Percentiles rank a stretch among this genome's conserved stretches.
These are phyloP conservation scores for Romanogobio albipinnatus DNA, from an alignment of 2,113 vertebrate species.

Conservation along the genomic window DNA sequence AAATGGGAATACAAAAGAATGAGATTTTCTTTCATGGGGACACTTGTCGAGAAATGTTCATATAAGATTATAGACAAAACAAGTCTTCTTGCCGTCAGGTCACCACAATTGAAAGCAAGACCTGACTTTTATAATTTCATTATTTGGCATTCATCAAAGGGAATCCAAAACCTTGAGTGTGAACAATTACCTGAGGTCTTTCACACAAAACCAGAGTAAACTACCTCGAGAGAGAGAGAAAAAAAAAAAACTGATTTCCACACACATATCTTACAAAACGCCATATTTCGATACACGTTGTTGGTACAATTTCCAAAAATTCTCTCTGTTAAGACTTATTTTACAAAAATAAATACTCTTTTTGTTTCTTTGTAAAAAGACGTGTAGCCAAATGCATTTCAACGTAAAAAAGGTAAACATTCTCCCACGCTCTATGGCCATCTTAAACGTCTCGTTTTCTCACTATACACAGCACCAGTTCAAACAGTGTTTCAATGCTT, in stretches of 20 bases:
- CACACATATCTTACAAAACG: slow-evolving; percentile 3
- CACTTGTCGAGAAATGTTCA: background rate
- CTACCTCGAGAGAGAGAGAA: background rate
- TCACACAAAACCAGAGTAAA: slow-evolving; percentile 38
- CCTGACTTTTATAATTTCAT: background rate
- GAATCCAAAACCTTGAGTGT: slow-evolving; percentile 43
- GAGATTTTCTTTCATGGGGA: background rate
- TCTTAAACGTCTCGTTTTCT: background rate
- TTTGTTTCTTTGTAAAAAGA: slow-evolving; percentile 51
- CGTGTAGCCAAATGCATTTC: slow-evolving; percentile 40
- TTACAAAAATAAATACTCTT: slow-evolving; percentile 62
- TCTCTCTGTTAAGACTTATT: slow-evolving; percentile 30
- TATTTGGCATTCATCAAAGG: slow-evolving; percentile 50
- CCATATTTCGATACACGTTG: slow-evolving; percentile 5
- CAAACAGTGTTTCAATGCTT: slow-evolving; percentile 29
- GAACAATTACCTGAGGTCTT: slow-evolving; percentile 52
- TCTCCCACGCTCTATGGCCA: background rate
- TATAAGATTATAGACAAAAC: background rate
- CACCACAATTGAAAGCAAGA: slow-evolving; percentile 20
- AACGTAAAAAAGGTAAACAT: slow-evolving; percentile 17
- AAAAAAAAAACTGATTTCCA: no score
- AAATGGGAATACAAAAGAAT: background rate
- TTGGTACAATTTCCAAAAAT: slow-evolving; percentile 20
- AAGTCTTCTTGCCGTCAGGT: background rate
- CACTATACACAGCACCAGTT: slow-evolving; percentile 46